These are phyloP conservation scores for Anser brachyrhynchus DNA, from an alignment of 2,113 vertebrate species.

Conservation along the genomic window DNA sequence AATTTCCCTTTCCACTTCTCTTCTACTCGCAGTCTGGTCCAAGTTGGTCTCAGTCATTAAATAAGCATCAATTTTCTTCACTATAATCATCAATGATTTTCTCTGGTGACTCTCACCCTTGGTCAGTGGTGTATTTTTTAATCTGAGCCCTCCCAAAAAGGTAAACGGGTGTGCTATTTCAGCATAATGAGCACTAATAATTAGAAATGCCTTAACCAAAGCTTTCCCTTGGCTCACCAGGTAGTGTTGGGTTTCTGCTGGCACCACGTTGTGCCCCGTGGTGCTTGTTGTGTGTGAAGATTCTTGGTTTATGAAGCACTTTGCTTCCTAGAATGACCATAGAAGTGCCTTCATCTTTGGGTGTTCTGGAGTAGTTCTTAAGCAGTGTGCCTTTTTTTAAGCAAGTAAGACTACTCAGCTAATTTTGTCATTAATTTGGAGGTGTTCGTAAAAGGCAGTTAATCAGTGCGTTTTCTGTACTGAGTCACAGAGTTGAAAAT, in stretches of 20 bases:
- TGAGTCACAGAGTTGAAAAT: not conserved
- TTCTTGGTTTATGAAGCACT: not conserved
- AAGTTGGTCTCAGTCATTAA: not conserved
- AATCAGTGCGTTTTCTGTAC: not conserved
- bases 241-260: not conserved
- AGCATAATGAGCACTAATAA: not conserved
- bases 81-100: not conserved
- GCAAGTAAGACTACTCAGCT: not conserved
- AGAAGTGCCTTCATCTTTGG: not conserved
- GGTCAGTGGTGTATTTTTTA: not conserved
- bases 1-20: not conserved
- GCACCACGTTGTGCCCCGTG: rapidly evolving
- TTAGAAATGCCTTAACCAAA: not conserved
- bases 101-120: not conserved
- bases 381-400: not conserved
- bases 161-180: not conserved
- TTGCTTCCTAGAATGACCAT: not conserved
- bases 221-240: not conserved
- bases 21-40: not conserved
- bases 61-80: not conserved
- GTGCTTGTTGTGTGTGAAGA: not conserved
- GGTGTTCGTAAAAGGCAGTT: not conserved
- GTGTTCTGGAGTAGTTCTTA: not conserved
- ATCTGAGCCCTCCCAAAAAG: not conserved
- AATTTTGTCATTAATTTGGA: not conserved